These are phyloP conservation scores for Antennarius striatus DNA, from an alignment of 2,113 vertebrate genomes.

Conservation along the genomic window DNA sequence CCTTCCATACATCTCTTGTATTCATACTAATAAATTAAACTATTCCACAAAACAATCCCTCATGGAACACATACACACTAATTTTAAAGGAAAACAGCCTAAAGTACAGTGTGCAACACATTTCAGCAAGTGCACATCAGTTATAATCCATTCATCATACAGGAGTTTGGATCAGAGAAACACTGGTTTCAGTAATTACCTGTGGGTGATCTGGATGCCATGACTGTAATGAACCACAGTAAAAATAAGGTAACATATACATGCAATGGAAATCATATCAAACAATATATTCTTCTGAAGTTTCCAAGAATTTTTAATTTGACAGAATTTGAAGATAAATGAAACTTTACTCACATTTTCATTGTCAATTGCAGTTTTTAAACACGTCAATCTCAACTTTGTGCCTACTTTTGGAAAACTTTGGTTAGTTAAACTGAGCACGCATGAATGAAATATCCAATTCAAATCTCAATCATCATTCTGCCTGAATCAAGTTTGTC, in stretches of 20 bases:
- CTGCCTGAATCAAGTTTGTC: neutral
- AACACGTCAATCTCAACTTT: neutral
- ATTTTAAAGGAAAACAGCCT: constrained; percentile 4
- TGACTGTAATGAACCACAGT: neutral
- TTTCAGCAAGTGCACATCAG: constrained; percentile 7
- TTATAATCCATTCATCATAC: neutral
- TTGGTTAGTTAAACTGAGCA: neutral
- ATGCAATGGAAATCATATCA: neutral
- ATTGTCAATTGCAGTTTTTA: neutral
- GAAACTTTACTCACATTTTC: neutral
- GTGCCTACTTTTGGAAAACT: neutral
- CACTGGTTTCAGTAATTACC: neutral
- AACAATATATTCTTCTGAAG: neutral
- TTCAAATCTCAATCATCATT: no score
- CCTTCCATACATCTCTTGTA: constrained; percentile 8
- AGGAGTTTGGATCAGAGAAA: neutral
- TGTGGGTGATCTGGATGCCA: constrained; percentile 5
- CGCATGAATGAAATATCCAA: no score
- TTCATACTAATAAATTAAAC: constrained; percentile 8
- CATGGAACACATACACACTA: neutral
- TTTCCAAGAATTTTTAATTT: neutral
- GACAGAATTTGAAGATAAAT: neutral
- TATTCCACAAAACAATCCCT: neutral
- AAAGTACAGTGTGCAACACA: constrained; percentile 3
- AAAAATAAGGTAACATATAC: neutral